Evolutionary conservation across 92 coral and sea anemone genomes (phyloP).

Genomic region (Bergia puertoricense): DNA sequence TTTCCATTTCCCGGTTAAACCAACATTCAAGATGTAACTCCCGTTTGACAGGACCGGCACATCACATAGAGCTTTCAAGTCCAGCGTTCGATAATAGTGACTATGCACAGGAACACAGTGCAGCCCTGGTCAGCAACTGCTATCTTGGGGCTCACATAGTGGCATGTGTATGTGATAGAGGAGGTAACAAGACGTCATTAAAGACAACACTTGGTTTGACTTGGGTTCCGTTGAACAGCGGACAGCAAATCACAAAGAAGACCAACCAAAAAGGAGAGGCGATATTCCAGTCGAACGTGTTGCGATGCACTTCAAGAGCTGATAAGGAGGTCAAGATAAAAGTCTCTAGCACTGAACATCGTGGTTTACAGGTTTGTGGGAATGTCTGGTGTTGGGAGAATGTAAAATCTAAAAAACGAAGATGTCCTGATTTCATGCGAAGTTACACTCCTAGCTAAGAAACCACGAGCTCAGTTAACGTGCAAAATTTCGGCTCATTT

Average conservation of each 20-base stretch:
- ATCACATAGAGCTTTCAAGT: slow-evolving; percentile 78
- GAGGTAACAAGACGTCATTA: slow-evolving; percentile 77
- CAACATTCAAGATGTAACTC: neutral
- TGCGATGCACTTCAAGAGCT: slow-evolving; percentile 64
- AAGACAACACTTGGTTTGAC: slow-evolving; percentile 69
- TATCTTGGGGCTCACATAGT: slow-evolving; percentile 57
- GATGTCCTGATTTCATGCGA: neutral
- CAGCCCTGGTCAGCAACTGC: slow-evolving; percentile 69
- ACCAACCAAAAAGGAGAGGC: slow-evolving; percentile 73
- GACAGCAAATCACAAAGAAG: slow-evolving; percentile 53
- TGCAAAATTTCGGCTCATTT: no score
- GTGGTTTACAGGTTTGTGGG: slow-evolving; percentile 53
- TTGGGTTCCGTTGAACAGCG: slow-evolving; percentile 71
- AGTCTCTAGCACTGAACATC: slow-evolving; percentile 71
- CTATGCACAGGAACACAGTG: slow-evolving; percentile 59
- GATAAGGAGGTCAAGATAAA: slow-evolving; percentile 69
- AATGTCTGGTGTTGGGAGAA: neutral
- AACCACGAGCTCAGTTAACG: no score
- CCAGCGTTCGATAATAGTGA: slow-evolving; percentile 70
- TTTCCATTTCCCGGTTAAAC: neutral
- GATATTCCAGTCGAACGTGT: slow-evolving; percentile 51
- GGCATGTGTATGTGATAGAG: slow-evolving; percentile 74
- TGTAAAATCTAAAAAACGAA: no score
- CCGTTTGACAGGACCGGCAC: slow-evolving; percentile 65
- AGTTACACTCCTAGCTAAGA: neutral